Evolutionary conservation across 1,140 invertebrate species (phyloP).

Genomic region (Euura saliciscinereae): DNA sequence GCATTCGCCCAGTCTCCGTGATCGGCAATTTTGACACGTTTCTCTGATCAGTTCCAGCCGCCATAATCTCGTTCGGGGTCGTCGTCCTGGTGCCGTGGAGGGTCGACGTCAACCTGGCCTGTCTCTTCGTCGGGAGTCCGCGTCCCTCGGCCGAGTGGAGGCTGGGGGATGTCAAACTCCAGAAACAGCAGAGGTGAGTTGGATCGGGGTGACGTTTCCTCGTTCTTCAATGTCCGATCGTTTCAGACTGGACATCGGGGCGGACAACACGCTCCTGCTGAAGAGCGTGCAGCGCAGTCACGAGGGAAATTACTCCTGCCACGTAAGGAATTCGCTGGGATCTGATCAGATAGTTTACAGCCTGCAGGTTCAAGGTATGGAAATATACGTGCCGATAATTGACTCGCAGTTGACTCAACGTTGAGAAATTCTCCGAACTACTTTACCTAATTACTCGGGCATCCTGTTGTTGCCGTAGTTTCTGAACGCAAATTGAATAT

Average conservation of each 20-base stretch:
- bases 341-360: constrained; percentile 67
- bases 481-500: neutral
- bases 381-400: neutral
- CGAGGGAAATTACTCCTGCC: constrained; percentile 71
- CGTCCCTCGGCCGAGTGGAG: constrained; percentile 61
- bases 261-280: constrained; percentile 67
- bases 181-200: constrained; percentile 47
- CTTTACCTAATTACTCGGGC: neutral
- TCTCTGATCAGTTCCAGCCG: constrained; percentile 62
- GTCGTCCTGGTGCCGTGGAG: constrained; percentile 60
- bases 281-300: constrained; percentile 63
- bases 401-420: neutral
- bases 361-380: constrained; percentile 64
- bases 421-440: no score
- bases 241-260: constrained; percentile 56
- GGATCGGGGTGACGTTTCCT: neutral
- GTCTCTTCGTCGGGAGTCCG: constrained; percentile 66
- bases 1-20: constrained; percentile 12
- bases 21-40: constrained; percentile 12
- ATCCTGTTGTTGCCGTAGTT: neutral
- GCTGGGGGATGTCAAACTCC: constrained; percentile 52
- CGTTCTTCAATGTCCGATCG: constrained; percentile 18
- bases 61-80: constrained; percentile 67
- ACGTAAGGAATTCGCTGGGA: constrained; percentile 65
- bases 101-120: constrained; percentile 64